A percentile compares a stretch with the other conserved stretches of the same genome.
phyloP scores from a whole-genome alignment of 2,113 vertebrate genomes.

The Dolichallabes microphthalmus region DNA sequence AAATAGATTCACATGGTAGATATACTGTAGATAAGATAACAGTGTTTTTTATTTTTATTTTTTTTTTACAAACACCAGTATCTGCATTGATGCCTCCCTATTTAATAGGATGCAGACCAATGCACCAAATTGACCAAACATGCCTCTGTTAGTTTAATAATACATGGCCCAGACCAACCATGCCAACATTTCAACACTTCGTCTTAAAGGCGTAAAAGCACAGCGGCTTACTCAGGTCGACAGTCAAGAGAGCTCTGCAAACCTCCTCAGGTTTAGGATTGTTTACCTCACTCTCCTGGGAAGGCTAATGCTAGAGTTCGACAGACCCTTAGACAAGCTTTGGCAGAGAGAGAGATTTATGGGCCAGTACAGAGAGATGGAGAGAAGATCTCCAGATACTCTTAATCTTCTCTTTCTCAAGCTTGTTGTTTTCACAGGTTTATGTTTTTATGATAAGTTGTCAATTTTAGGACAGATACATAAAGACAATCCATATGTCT shows the following conservation, averaged over 20 bases:
- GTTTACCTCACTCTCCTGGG: constrained; percentile 3
- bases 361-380: background rate
- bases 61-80: background rate
- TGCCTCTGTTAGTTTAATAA: background rate
- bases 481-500: background rate
- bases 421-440: background rate
- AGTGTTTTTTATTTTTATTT: background rate
- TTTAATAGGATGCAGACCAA: background rate
- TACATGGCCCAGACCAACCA: constrained; percentile 6
- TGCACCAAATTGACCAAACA: background rate
- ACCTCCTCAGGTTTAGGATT: background rate
- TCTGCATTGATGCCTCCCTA: too few species aligned
- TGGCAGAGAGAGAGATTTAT: constrained; percentile 20
- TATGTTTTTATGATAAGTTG: constrained; percentile 3
- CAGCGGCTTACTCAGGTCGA: background rate
- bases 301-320: background rate
- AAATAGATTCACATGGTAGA: background rate
- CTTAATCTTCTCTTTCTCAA: background rate
- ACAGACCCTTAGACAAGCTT: background rate
- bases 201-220: constrained; percentile 9
- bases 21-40: background rate
- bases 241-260: background rate
- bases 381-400: constrained; percentile 15
- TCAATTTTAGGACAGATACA: background rate
- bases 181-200: constrained; percentile 16